Evolutionary conservation across 35 echinoderm and acorn worm genomes (phyloP).

Genomic region (Acanthaster planci): DNA sequence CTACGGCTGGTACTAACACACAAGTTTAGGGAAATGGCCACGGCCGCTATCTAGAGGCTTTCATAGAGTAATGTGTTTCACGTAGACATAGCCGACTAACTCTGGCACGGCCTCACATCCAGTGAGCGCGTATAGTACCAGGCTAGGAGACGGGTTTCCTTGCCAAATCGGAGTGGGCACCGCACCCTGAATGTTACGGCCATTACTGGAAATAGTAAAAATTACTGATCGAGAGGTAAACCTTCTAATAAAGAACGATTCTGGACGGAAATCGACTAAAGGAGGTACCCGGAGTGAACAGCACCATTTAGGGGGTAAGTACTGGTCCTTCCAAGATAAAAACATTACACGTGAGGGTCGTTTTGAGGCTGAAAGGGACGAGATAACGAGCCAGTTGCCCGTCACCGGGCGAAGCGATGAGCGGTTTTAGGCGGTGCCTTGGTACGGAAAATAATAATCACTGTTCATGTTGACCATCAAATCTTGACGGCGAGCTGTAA

Average conservation of each 20-base stretch:
- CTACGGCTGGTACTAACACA: too few species aligned
- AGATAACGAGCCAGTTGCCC: background rate
- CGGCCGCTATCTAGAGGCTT: too few species aligned
- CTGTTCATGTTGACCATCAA: background rate
- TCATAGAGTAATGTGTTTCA: slow-evolving; percentile 5
- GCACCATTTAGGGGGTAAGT: slow-evolving; percentile 18
- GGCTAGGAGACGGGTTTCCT: slow-evolving; percentile 24
- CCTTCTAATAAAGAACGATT: slow-evolving; percentile 20
- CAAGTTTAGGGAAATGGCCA: too few species aligned
- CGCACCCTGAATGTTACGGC: slow-evolving; percentile 29
- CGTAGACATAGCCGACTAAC: too few species aligned
- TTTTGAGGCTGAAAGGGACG: background rate
- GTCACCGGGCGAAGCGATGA: background rate
- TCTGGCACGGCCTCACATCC: too few species aligned
- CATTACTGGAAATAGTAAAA: slow-evolving; percentile 32
- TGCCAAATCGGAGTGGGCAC: slow-evolving; percentile 14
- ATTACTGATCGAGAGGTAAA: background rate
- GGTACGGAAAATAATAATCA: slow-evolving; percentile 15
- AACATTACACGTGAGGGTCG: background rate
- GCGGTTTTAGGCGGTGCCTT: slow-evolving; percentile 26
- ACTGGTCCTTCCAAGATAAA: background rate
- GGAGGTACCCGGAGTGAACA: slow-evolving; percentile 12
- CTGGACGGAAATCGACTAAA: slow-evolving; percentile 14
- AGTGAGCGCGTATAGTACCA: slow-evolving; percentile 30
- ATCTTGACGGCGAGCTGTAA: background rate